phyloP scores from a whole-genome alignment of 2,113 vertebrate genomes.

The Chaenogobius annularis region DNA sequence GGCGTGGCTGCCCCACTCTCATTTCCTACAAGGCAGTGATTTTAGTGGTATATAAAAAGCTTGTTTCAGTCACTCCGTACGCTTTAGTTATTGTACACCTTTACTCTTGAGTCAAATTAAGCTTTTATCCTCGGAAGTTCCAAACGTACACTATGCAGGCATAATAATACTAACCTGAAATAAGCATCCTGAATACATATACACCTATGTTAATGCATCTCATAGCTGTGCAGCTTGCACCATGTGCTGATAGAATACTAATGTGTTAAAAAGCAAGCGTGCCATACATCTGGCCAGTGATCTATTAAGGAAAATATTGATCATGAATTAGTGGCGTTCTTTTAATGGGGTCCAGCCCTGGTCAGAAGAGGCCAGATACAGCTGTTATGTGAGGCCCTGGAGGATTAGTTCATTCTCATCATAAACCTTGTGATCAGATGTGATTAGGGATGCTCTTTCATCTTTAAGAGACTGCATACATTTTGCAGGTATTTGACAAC shows the following conservation, averaged over 20 bases:
- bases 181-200: background rate
- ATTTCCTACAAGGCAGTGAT: slow-evolving; percentile 81
- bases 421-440: slow-evolving; percentile 36
- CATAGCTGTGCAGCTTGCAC: slow-evolving; percentile 41
- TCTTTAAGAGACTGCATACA: slow-evolving; percentile 7
- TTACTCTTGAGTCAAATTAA: too few species aligned
- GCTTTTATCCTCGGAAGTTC: background rate
- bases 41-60: slow-evolving; percentile 68
- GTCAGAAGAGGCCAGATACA: slow-evolving; percentile 17
- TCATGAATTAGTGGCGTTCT: slow-evolving; percentile 37
- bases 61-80: too few species aligned
- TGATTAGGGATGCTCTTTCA: slow-evolving; percentile 27
- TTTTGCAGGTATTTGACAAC: slow-evolving; percentile 5
- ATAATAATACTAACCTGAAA: background rate
- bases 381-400: slow-evolving; percentile 31
- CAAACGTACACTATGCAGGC: too few species aligned
- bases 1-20: slow-evolving; percentile 75
- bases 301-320: slow-evolving; percentile 54
- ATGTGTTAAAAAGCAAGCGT: slow-evolving; percentile 48
- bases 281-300: slow-evolving; percentile 54
- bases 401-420: slow-evolving; percentile 38
- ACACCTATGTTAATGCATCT: slow-evolving; percentile 10
- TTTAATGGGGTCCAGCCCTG: slow-evolving; percentile 36
- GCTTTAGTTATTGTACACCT: too few species aligned
- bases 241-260: slow-evolving; percentile 50